A percentile compares a stretch with the other conserved stretches of the same genome.
Conservation (phyloP, 2,888 invertebrate genomes). For the Lottia gigantea region DNA sequence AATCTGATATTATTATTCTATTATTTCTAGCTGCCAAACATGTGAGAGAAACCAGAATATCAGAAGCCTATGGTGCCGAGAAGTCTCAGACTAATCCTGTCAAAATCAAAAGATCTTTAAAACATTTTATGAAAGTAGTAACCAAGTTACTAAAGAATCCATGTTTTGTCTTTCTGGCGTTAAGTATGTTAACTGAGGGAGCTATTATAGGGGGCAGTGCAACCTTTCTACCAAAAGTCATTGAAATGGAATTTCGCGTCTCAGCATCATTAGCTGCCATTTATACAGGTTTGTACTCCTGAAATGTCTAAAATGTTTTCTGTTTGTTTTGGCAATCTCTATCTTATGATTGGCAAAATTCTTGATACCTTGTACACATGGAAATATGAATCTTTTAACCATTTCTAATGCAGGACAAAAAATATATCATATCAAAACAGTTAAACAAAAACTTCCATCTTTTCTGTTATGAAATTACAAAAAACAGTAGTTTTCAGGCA, state of each 20-base stretch:
- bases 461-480: no score
- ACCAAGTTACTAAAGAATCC: constrained; percentile 47
- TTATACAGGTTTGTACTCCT: constrained; percentile 72
- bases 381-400: no score
- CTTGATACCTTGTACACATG: no score
- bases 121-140: constrained; percentile 32
- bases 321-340: background rate
- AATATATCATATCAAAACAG: no score
- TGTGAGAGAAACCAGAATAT: constrained; percentile 39
- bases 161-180: constrained; percentile 75
- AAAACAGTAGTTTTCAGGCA: no score
- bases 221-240: constrained; percentile 80
- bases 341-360: no score
- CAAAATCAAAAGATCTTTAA: constrained; percentile 12
- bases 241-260: constrained; percentile 79
- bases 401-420: no score
- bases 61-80: constrained; percentile 45
- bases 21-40: constrained; percentile 42
- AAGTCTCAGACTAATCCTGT: constrained; percentile 17
- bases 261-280: constrained; percentile 77
- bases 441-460: no score
- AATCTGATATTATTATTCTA: background rate
- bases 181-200: constrained; percentile 75
- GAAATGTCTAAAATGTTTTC: background rate
- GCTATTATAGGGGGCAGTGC: constrained; percentile 72